Evolutionary conservation across 2,113 vertebrate species (phyloP).

Genomic region (Ardeotis arabs): DNA sequence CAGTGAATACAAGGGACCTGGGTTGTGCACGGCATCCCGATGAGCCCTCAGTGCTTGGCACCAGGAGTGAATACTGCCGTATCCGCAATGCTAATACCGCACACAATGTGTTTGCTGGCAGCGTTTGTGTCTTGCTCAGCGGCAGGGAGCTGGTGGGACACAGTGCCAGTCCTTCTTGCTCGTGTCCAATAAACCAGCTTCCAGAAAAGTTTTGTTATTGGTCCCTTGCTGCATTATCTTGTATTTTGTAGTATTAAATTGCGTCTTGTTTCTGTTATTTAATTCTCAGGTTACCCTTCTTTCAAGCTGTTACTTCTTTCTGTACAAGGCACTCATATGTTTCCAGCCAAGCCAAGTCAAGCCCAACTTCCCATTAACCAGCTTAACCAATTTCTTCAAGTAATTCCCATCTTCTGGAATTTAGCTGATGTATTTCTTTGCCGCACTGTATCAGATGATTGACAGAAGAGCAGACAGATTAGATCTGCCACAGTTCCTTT

Average conservation of each 20-base stretch:
- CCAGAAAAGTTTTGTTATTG: not conserved
- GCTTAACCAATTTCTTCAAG: not conserved
- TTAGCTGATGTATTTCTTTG: not conserved
- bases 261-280: not conserved
- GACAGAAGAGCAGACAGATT: constrained; percentile 23
- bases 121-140: accelerated
- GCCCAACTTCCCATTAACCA: not conserved
- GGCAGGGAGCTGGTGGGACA: not conserved
- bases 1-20: not conserved
- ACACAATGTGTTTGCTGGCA: accelerated
- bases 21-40: not conserved
- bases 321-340: not conserved
- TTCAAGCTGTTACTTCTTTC: not conserved
- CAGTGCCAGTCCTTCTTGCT: not conserved
- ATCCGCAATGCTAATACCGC: not conserved
- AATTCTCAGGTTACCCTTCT: not conserved
- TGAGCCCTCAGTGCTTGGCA: not conserved
- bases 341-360: not conserved
- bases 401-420: not conserved
- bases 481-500: constrained; percentile 24
- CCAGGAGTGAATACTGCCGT: accelerated
- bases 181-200: not conserved
- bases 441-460: not conserved
- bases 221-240: not conserved
- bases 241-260: not conserved